Base-by-base conservation (phyloP, 2,797 vertebrate species). In the Dallia pectoralis region DNA sequence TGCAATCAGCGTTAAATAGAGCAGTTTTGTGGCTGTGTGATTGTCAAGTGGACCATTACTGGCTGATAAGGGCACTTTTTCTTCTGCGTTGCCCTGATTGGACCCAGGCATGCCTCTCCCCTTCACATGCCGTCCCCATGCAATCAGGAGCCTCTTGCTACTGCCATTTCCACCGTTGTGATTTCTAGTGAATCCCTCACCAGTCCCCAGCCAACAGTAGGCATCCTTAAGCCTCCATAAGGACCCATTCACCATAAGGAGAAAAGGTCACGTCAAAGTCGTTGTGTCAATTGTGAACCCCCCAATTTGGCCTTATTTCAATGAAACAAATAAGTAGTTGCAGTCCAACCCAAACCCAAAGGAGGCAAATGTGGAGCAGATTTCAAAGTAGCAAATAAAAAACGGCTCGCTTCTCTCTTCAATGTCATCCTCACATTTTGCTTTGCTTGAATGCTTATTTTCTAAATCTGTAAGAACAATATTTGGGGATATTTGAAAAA, bases 11-110 rank as follows among this genome's bases (percentile, higher is more conserved):
- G 91, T 91, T 95, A 96, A 97, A 97, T 95, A 94, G 95, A 93
- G 91, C 93, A 91, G 94, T 95, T 97, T 95, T 94, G 96, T 95
- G 95, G 94, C 95, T 96, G 94, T 95, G 95, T 98, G 96, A 97
- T 98, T 98, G 96, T 97, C 93, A 95, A 97, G 97, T 98, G 95
- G 94, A 93, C 95, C 93, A 97, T 97, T 97, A 96, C 93, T 93
- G 89, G 88, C 93, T 97, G 96, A 98, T 97, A 97, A 96, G 92
- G 91, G 92, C 93, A 85, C 86, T 93, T 93, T 94, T 89, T 81
- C 89, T 82, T 88, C 86, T 25, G 82, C 8, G 40, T 81, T 83
- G 92, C 88, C 81, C 90, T 98, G 95, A 97, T 98, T 98, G 95
- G 94, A 89, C 93, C 91, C 92, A 12, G 92, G 91, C 94, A 91